Evolutionary conservation across 2,113 vertebrate genomes (phyloP).

Genomic region (Anas platyrhynchos): DNA sequence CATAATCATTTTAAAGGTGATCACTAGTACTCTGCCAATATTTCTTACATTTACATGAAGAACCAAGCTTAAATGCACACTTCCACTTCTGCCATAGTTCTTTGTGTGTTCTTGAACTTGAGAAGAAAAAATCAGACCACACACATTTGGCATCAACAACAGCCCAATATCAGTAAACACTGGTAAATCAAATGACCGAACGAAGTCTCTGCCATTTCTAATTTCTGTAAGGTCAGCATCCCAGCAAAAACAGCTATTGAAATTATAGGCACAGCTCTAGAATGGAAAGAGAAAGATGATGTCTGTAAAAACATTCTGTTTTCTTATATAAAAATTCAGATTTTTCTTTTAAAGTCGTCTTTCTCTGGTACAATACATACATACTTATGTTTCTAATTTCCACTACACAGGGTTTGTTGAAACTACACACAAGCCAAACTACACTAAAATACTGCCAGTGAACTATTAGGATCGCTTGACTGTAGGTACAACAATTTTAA

Average conservation of each 20-base stretch:
- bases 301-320: neutral
- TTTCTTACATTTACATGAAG: neutral
- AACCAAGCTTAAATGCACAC: neutral
- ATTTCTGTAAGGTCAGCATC: slow-evolving; percentile 9
- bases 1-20: neutral
- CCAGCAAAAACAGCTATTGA: neutral
- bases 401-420: slow-evolving; percentile 9
- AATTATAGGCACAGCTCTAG: neutral
- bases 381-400: slow-evolving; percentile 32
- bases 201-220: neutral
- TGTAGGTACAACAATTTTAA: neutral
- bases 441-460: slow-evolving; percentile 12
- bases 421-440: slow-evolving; percentile 2
- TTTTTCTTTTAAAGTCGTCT: neutral
- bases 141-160: neutral
- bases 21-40: neutral
- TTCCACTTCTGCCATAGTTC: neutral
- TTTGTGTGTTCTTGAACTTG: neutral
- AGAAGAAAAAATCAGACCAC: neutral
- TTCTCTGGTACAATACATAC: neutral
- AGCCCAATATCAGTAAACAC: neutral
- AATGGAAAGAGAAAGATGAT: neutral
- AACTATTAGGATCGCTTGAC: neutral
- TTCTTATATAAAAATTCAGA: slow-evolving; percentile 1
- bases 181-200: neutral